A percentile compares a stretch with the other conserved stretches of the same genome.
Evolutionary conservation across 2,113 vertebrate genomes (phyloP).

Genomic region (Micronycteris hirsuta): DNA sequence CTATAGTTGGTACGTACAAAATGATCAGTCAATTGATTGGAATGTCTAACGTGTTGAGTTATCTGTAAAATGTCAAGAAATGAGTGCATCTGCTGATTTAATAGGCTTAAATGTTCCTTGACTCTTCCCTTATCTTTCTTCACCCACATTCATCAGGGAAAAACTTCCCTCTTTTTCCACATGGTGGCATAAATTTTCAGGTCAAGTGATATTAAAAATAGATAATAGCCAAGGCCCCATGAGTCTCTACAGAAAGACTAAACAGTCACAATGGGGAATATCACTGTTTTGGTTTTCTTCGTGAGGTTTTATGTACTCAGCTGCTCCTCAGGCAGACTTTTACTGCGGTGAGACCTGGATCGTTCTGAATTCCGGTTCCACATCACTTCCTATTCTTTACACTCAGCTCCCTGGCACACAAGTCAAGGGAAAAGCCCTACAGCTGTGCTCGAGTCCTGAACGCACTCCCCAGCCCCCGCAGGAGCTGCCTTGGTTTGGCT

Average conservation of each 20-base stretch:
- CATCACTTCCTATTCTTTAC: slow-evolving; percentile 86
- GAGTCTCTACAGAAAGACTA: slow-evolving; percentile 92
- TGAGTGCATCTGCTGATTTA: slow-evolving; percentile 68
- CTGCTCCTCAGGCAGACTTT: slow-evolving; percentile 83
- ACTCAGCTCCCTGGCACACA: slow-evolving; percentile 84
- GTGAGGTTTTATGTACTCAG: slow-evolving; percentile 93
- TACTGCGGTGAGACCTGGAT: slow-evolving; percentile 79
- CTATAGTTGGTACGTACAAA: rapidly evolving
- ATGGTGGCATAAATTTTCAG: slow-evolving; percentile 87
- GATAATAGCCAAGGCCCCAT: slow-evolving; percentile 86
- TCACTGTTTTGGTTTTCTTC: slow-evolving; percentile 94
- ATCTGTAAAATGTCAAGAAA: not conserved
- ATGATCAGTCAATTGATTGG: not conserved
- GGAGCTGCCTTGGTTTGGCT: not conserved
- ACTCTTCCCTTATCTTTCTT: slow-evolving; percentile 25
- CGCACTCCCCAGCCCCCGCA: slow-evolving; percentile 8
- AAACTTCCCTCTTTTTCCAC: slow-evolving; percentile 80
- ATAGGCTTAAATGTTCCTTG: slow-evolving; percentile 59
- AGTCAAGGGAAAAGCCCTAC: slow-evolving; percentile 82
- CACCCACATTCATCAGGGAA: slow-evolving; percentile 52
- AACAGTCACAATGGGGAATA: slow-evolving; percentile 94
- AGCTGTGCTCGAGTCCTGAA: slow-evolving; percentile 78
- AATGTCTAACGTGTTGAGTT: slow-evolving; percentile 32
- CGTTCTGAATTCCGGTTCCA: slow-evolving; percentile 86
- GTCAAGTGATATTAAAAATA: slow-evolving; percentile 92